Base-by-base conservation (phyloP, 2,113 vertebrate species). In the Strix uralensis region DNA sequence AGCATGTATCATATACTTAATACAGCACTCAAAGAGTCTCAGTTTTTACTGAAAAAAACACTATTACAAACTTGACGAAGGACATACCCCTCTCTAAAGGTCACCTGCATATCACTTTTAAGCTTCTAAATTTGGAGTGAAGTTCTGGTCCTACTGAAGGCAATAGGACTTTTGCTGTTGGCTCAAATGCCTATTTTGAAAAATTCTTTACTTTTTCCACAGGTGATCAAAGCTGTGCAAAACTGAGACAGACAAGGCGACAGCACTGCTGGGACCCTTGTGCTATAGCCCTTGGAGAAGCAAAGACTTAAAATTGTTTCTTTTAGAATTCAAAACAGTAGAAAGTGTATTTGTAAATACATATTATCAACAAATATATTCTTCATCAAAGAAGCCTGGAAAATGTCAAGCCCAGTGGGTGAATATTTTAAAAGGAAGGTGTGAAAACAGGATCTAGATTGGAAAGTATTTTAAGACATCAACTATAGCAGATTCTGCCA, bases 391-490 rank as follows among this genome's bases (percentile, higher is more conserved):
- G 38, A 65, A 74, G 10, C 46, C n/a, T 71, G 51, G 51, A 91
- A 95, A 96, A 95, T 82, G 49, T 92, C 86, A 96, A 67, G 65
- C 78, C 62, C 44, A 61, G 61, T 57, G 47, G 52, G 34, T 65
- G 66, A 80, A 69, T 87, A 74, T 75, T 95, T 86, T 65, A 46
- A 92, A 91, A 79, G 47, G 51, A 81, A 44, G 23, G 47, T 85
- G 17, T 61, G 26, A 75, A 84, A 92, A 62, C 21, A 7, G 19
- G 34, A 93, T 57, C 36, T 81, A 40, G 34, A 85, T 87, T 91
- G 66, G 52, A 89, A 94, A 81, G 30, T 57, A 72, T 36, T 90
- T 96, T 79, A 36, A 8, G 91, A 26, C 29, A 27, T 57, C 57
- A 80, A 29, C 91, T 85, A 52, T 13, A 69, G 40, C 40, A 85